Conservation (phyloP, 2,113 vertebrate genomes). For the Pteruthius melanotis region DNA sequence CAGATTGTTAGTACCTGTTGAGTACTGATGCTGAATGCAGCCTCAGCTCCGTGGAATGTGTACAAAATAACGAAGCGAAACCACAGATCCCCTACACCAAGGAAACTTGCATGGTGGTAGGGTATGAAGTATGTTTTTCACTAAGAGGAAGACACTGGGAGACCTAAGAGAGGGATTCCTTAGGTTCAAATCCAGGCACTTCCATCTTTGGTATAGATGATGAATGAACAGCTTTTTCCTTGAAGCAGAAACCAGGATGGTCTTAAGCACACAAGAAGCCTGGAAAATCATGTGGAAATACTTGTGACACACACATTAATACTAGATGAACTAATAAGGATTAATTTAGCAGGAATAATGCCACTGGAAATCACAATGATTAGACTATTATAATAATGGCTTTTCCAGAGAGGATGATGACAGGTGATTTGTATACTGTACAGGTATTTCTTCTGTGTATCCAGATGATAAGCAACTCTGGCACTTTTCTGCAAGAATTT, state of each 20-base stretch:
- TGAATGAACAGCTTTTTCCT: background rate
- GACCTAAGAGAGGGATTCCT: background rate
- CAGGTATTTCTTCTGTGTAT: background rate
- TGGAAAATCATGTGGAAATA: background rate
- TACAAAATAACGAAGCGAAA: background rate
- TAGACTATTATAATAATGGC: conserved; percentile 29
- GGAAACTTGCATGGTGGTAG: background rate
- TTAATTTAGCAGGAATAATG: conserved; percentile 22
- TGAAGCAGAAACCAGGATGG: background rate
- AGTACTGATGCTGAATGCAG: background rate
- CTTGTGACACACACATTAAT: conserved; percentile 2
- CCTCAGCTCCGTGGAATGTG: background rate
- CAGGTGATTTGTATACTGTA: background rate
- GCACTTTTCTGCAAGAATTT: background rate
- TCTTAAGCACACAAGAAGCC: background rate
- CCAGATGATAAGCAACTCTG: background rate
- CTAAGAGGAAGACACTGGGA: background rate
- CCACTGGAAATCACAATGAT: conserved; percentile 7
- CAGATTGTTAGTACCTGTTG: background rate
- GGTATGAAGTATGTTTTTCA: background rate
- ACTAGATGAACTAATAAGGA: background rate
- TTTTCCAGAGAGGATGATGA: conserved; percentile 10
- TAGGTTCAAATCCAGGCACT: background rate
- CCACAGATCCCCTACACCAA: too few relatives aligned
- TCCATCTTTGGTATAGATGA: background rate